Evolutionary conservation across 2,888 invertebrate genomes (phyloP).

Genomic region (Polydrusus cervinus): DNA sequence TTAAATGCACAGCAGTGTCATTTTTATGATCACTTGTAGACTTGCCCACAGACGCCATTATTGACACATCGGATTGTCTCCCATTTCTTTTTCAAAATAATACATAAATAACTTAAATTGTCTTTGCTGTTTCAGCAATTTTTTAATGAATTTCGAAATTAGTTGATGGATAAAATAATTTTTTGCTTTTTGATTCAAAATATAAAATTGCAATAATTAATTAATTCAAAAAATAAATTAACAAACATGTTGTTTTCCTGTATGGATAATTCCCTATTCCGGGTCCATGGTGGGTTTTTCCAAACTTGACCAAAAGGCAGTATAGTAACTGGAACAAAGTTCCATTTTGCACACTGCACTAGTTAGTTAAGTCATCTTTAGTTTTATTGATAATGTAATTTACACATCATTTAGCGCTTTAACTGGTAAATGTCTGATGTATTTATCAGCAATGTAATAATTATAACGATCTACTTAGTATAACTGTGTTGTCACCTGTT

Average conservation of each 20-base stretch:
- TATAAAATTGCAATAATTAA: no score
- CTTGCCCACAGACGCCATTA: no score
- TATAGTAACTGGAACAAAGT: neutral
- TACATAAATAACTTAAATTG: no score
- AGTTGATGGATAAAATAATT: no score
- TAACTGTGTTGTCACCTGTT: conserved; percentile 27
- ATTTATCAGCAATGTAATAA: neutral
- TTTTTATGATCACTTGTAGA: no score
- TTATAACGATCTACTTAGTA: neutral
- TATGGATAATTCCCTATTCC: conserved; percentile 13
- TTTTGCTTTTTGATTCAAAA: no score
- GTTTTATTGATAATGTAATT: conserved; percentile 1
- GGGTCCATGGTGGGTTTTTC: conserved; percentile 10
- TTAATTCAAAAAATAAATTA: neutral
- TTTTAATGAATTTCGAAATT: no score
- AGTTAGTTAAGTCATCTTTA: conserved; percentile 3
- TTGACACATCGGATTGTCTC: no score
- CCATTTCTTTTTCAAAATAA: no score
- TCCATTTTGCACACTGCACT: conserved; percentile 13
- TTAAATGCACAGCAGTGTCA: no score
- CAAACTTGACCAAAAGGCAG: neutral
- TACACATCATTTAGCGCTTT: neutral
- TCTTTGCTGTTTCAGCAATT: no score
- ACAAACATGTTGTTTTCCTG: conserved; percentile 13
- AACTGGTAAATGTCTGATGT: neutral